These are phyloP conservation scores for Lophotis ruficrista DNA, from an alignment of 2,113 vertebrate genomes.

Conservation along the genomic window DNA sequence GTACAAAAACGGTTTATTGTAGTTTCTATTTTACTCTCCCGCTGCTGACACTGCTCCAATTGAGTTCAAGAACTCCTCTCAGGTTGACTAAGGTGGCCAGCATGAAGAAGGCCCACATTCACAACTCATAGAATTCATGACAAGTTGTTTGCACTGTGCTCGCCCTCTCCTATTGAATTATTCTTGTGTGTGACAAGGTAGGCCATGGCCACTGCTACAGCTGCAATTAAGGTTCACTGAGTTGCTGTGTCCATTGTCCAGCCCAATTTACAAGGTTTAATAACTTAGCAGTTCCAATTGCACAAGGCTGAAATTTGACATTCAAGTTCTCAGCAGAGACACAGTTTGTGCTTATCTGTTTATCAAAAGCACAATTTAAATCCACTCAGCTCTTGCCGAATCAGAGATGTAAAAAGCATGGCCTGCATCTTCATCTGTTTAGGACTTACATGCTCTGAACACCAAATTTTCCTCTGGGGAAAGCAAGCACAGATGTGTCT, in stretches of 20 bases:
- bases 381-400: background rate
- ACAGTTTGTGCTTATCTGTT: background rate
- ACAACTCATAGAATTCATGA: background rate
- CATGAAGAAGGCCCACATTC: accelerated
- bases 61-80: background rate
- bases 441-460: background rate
- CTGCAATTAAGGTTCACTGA: background rate
- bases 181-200: background rate
- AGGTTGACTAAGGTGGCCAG: background rate
- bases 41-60: background rate
- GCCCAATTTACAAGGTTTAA: background rate
- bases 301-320: background rate
- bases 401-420: background rate
- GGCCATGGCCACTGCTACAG: background rate
- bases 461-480: background rate
- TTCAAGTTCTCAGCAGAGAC: background rate
- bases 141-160: background rate
- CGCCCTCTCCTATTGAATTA: background rate
- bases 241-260: background rate
- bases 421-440: background rate
- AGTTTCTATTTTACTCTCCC: background rate
- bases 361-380: constrained; percentile 14
- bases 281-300: background rate
- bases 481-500: background rate
- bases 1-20: background rate